Base-by-base conservation (phyloP, 2,113 vertebrate species). In the Triplophysa siluroides region DNA sequence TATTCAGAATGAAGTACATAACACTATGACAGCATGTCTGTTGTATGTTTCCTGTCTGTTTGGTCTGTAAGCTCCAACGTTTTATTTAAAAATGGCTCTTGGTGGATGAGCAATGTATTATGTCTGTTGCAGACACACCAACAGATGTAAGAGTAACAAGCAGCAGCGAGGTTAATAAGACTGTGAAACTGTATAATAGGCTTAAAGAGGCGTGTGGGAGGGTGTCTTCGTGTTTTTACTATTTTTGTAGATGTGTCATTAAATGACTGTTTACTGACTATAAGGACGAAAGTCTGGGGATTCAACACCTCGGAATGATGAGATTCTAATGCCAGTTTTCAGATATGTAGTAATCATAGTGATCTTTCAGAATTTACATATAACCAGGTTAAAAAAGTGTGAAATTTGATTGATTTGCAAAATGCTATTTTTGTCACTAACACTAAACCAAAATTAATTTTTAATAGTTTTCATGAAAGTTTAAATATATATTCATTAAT, bases 81-180 rank as follows among this genome's bases (percentile, higher is more conserved):
- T 86, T 84, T 79, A 80, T 76, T 89, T 86, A 87, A 66, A 85
- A 85, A 64, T 84, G 87, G 88, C 87, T 91, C 84, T 86, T 83
- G 74, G 80, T 81, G 80, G 77, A 84, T 77, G 84, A 83, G 70
- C 86, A 85, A 85, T 87, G 50, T 26, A 65, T 71, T 79, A 66
- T 43, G 68, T 62, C 52, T 41, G 50, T 58, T 68, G 72, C 82
- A 87, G 75, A 58, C 45, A 65, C 66, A 76, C 79, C 76, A 78
- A 86, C 86, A 86, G 79, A 74, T 82, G 82, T 84, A 86, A 86
- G 83, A 85, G 71, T 85, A 83, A 79, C 81, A 85, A 91, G 88
- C 91, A 90, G 87, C 88, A 89, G 83, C 54, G 50, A 78, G 88
- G 92, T 91, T 91, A 92, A 89, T 90, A 87, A 86, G 84, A 87